Percentiles rank a stretch among this genome's conserved stretches.
Evolutionary conservation across 2,797 vertebrate genomes (phyloP).

Genomic region (Carapus acus): DNA sequence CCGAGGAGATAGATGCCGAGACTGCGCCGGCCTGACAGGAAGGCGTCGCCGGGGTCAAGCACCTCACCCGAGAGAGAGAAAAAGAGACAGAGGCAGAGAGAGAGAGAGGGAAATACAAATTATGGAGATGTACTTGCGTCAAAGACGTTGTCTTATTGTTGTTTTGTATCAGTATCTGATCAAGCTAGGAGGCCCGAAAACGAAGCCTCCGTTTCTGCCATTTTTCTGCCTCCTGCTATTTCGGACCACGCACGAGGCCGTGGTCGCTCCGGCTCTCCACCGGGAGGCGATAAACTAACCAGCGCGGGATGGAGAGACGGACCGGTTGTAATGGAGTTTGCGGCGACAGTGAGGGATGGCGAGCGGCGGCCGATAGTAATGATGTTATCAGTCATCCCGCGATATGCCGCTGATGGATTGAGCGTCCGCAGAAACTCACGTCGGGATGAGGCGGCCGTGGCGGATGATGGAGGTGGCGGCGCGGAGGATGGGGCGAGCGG

Average conservation of each 20-base stretch:
- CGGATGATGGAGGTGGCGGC: slow-evolving; percentile 3
- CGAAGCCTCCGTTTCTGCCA: too few species aligned
- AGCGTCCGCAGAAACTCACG: slow-evolving; percentile 23
- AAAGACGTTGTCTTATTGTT: slow-evolving; percentile 2
- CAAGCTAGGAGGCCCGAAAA: too few species aligned
- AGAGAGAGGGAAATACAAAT: slow-evolving; percentile 38
- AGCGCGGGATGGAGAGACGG: slow-evolving; percentile 39
- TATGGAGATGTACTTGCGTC: slow-evolving; percentile 14
- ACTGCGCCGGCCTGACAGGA: slow-evolving; percentile 18
- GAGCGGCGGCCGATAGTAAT: slow-evolving; percentile 39
- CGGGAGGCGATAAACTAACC: slow-evolving; percentile 32
- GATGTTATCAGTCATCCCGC: slow-evolving; percentile 59
- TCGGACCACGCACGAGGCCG: slow-evolving; percentile 5
- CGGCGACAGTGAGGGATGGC: slow-evolving; percentile 54
- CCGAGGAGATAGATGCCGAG: slow-evolving; percentile 39
- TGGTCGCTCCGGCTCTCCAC: slow-evolving; percentile 18
- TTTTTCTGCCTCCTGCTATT: slow-evolving; percentile 18
- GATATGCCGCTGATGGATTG: slow-evolving; percentile 42
- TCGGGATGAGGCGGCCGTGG: too few species aligned
- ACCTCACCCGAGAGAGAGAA: slow-evolving; percentile 28
- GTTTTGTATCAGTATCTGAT: too few species aligned
- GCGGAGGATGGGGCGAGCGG: neutral
- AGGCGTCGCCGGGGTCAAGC: slow-evolving; percentile 23
- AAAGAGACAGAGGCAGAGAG: too few species aligned
- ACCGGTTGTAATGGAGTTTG: slow-evolving; percentile 46